phyloP scores from a whole-genome alignment of 2,797 vertebrate species.

The Acanthis flammea region DNA sequence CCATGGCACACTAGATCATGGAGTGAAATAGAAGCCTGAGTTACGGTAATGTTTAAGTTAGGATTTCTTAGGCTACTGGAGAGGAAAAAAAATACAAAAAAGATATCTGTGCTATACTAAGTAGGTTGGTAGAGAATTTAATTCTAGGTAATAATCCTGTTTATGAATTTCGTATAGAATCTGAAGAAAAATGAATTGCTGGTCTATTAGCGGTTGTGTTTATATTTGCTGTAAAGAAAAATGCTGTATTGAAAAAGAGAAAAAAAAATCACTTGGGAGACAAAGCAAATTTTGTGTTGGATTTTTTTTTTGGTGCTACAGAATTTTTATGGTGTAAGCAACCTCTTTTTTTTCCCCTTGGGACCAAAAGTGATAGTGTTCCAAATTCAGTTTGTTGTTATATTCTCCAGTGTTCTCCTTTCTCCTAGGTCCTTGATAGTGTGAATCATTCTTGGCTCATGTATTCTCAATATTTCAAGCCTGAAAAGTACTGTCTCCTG shows the following conservation, averaged over 20 bases:
- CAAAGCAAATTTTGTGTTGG: background rate
- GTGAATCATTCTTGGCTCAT: slow-evolving; percentile 48
- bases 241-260: background rate
- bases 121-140: background rate
- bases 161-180: background rate
- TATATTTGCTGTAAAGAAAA: background rate
- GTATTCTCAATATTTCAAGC: background rate
- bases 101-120: background rate
- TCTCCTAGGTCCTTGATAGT: background rate
- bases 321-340: background rate
- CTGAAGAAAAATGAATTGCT: background rate
- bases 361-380: background rate
- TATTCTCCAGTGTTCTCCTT: background rate
- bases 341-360: background rate
- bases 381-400: slow-evolving; percentile 19
- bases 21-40: background rate
- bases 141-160: background rate
- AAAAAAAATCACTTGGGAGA: background rate
- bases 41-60: background rate
- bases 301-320: background rate
- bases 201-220: background rate
- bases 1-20: background rate
- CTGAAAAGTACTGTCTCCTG: background rate
- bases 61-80: background rate
- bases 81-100: background rate